Base-by-base conservation (phyloP, 1,140 invertebrate genomes). In the Zaprionus nigranus region DNA sequence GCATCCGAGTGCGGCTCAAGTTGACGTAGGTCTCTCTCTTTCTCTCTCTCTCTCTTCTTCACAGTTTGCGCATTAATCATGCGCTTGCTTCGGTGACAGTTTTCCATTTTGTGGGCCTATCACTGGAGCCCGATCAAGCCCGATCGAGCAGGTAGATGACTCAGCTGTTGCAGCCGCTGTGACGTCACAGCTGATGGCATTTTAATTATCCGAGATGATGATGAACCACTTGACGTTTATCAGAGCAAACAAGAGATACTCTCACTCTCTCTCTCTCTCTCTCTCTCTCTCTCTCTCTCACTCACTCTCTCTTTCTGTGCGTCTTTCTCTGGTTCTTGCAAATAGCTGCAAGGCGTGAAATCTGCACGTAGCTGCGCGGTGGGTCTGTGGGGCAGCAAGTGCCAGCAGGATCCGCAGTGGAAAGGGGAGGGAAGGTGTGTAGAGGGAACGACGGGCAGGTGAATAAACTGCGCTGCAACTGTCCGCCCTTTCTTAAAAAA, bases 291-390 rank as follows among this genome's bases (percentile, higher is more conserved):
- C 26, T 20, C 9, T 34, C 5, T 61, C 17, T 36, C 12, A 49
- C 17, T 26, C 9, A 11, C 20, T 17, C 13, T 57, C 1, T 34
- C 26, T 20, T 9, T 34, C 5, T 61, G 5, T 26, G 6, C 11
- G 7, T 17, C 22, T 54, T 24, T 34, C 34, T 64, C 49, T 34
- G 15, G n/a, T 43, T 90, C 63, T 56, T 43, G 81, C 78, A 70
- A 75, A 90, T 88, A 81, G 84, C 85, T 88, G 75, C 85, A 38
- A 85, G 85, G 85, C 85, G 85, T 88, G 72, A 90, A 90, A 76
- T 88, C 78, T 72, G 54, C 65, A 61, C 80, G 24, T 73, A 13
- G 36, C 36, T 38, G 36, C 36, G 73, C 30, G 60, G 75, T 65
- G 70, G 79, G 66, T 79, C 74, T 38, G 66, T 46, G 49, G 5